Evolutionary conservation across 2,113 vertebrate genomes (phyloP).

Genomic region (Alosa alosa): DNA sequence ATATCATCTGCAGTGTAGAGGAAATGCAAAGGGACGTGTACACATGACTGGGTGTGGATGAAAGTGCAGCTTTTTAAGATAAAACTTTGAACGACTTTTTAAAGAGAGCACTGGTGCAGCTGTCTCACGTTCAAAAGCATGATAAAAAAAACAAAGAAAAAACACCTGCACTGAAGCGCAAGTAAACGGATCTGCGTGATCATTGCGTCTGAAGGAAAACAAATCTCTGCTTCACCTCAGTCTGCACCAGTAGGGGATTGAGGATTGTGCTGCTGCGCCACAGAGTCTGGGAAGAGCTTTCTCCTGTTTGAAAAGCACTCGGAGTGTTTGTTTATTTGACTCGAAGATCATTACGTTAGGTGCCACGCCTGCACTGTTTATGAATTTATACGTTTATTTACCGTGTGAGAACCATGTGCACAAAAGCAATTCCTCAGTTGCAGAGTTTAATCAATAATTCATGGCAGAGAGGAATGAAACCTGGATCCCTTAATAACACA

Average conservation of each 20-base stretch:
- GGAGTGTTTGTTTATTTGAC: conserved; percentile 42
- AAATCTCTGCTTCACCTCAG: not conserved
- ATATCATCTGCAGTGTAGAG: not conserved
- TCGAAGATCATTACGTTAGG: conserved; percentile 26
- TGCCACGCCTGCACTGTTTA: conserved; percentile 41
- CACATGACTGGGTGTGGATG: not conserved
- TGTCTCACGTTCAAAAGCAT: not conserved
- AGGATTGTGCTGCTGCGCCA: not conserved
- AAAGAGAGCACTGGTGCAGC: not conserved
- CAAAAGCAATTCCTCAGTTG: conserved; percentile 38
- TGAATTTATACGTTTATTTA: conserved; percentile 46
- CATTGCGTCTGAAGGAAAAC: not conserved
- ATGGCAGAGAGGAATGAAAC: conserved; percentile 38
- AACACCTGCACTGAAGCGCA: not conserved
- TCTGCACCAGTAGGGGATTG: not conserved
- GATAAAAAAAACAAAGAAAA: not conserved
- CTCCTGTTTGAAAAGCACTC: conserved; percentile 25
- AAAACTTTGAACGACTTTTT: not conserved
- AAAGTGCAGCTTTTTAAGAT: not conserved
- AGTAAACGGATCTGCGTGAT: not conserved
- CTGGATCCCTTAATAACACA: conserved; percentile 18
- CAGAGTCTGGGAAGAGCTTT: not conserved
- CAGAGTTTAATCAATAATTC: conserved; percentile 47
- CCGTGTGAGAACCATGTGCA: conserved; percentile 24
- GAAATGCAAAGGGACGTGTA: not conserved